Evolutionary conservation across 92 coral and sea anemone genomes (phyloP).

Genomic region (Parazoanthus atlanticus): DNA sequence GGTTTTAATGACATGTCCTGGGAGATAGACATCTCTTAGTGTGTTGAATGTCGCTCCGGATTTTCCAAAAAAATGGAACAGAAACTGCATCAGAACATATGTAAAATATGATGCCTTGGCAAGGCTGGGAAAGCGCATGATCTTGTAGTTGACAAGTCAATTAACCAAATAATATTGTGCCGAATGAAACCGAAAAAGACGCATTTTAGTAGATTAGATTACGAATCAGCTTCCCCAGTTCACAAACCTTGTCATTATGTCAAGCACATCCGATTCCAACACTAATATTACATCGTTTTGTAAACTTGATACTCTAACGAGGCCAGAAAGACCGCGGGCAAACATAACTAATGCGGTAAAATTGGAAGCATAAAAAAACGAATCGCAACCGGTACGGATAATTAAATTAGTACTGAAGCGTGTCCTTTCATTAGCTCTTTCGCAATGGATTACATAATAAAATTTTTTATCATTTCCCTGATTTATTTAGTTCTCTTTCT

Average conservation of each 20-base stretch:
- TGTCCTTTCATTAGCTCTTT: too few relatives aligned
- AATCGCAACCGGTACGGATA: not conserved
- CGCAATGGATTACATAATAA: too few relatives aligned
- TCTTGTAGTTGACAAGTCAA: not conserved
- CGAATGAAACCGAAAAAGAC: not conserved
- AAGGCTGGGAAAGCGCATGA: not conserved
- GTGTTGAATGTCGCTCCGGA: not conserved
- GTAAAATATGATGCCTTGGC: not conserved
- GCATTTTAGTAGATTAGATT: not conserved
- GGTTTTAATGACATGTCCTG: constrained; percentile 4
- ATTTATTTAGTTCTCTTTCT: too few relatives aligned
- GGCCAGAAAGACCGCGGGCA: not conserved
- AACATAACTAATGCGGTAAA: constrained; percentile 5
- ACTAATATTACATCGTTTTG: not conserved
- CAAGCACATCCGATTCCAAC: not conserved
- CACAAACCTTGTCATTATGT: not conserved
- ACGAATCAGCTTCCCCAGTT: not conserved
- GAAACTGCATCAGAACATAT: not conserved
- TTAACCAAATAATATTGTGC: not conserved
- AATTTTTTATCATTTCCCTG: too few relatives aligned
- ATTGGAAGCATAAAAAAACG: not conserved
- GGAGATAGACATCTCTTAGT: not conserved
- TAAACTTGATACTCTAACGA: not conserved
- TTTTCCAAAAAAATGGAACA: not conserved
- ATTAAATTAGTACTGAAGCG: not conserved